Evolutionary conservation across 1,140 invertebrate genomes (phyloP).

Genomic region (Macrostomum lignano): DNA sequence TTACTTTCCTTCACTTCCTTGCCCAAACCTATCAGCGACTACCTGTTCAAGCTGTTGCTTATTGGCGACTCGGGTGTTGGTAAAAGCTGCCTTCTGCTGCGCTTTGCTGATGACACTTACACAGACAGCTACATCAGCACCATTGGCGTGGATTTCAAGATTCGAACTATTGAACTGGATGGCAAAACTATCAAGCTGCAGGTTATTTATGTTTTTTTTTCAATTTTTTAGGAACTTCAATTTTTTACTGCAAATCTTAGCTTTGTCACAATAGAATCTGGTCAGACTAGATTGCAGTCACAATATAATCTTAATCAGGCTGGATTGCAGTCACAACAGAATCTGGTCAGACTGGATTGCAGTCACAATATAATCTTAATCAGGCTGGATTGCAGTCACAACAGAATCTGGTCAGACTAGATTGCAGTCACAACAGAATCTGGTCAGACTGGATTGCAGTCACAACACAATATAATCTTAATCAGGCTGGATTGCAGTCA

Average conservation of each 20-base stretch:
- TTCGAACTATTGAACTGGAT: conserved; percentile 93
- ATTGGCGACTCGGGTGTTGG: conserved; percentile 96
- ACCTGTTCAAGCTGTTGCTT: conserved; percentile 97
- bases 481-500: too few relatives aligned
- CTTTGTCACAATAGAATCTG: not conserved
- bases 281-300: not conserved
- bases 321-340: not conserved
- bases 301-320: not conserved
- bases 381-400: not conserved
- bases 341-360: not conserved
- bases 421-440: not conserved
- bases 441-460: too few relatives aligned
- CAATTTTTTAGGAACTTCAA: too few relatives aligned
- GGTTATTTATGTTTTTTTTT: conserved; percentile 32
- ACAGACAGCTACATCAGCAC: conserved; percentile 96
- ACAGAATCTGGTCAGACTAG: not conserved
- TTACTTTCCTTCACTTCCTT: too few relatives aligned
- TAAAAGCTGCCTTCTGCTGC: conserved; percentile 93
- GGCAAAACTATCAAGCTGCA: conserved; percentile 72
- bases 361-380: not conserved
- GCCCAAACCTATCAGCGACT: too few relatives aligned
- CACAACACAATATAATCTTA: too few relatives aligned
- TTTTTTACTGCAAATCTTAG: not conserved
- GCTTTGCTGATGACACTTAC: conserved; percentile 96
- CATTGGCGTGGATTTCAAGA: conserved; percentile 98